phyloP scores from a whole-genome alignment of 2,113 vertebrate genomes.

The Eulacestoma nigropectus region DNA sequence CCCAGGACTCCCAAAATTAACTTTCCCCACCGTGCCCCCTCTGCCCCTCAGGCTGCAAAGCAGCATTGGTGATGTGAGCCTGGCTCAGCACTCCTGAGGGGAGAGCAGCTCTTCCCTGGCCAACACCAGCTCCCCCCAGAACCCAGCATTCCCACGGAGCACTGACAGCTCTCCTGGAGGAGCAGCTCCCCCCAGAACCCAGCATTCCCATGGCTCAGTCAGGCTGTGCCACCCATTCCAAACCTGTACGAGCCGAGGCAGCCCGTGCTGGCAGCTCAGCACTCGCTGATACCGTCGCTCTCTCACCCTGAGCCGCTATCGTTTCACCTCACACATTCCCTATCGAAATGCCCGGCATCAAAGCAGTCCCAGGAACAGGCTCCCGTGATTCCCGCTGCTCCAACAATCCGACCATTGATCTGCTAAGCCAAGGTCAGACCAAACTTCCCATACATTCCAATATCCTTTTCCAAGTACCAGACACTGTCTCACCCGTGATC shows the following conservation, averaged over 20 bases:
- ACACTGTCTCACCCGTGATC: background rate
- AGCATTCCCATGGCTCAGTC: background rate
- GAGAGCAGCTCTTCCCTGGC: background rate
- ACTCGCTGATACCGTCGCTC: fast-evolving
- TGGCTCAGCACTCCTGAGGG: background rate
- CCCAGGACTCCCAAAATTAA: background rate
- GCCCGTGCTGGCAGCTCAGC: background rate
- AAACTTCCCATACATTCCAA: fast-evolving
- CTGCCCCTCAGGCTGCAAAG: background rate
- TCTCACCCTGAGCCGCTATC: background rate
- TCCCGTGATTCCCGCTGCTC: fast-evolving
- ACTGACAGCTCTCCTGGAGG: too few relatives aligned
- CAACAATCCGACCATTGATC: background rate
- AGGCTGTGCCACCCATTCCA: background rate
- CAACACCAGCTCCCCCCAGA: background rate
- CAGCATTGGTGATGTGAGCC: fast-evolving
- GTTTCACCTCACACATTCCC: background rate
- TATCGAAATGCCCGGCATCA: background rate
- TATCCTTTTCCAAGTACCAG: background rate
- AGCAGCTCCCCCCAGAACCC: too few relatives aligned
- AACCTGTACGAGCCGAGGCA: background rate
- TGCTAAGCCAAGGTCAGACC: background rate
- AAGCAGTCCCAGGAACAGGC: background rate
- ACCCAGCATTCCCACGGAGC: too few relatives aligned
- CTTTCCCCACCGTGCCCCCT: background rate